phyloP scores from a whole-genome alignment of 1,140 invertebrate genomes.

The Pogonomyrmex californicus region DNA sequence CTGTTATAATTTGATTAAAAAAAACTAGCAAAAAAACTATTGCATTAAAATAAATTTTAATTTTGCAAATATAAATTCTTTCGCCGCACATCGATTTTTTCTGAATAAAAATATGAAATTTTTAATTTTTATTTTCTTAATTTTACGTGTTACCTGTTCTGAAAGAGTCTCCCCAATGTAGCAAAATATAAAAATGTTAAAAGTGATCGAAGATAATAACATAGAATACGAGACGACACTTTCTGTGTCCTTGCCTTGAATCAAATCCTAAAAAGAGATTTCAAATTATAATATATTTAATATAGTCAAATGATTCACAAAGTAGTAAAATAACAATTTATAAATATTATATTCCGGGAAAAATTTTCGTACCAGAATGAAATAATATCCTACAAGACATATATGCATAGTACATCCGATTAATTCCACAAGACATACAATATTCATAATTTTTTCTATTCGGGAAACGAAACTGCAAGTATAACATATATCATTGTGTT shows the following conservation, averaged over 20 bases:
- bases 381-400: slow-evolving; percentile 79
- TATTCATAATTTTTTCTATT: slow-evolving; percentile 63
- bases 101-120: neutral
- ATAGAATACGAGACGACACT: slow-evolving; percentile 65
- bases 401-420: slow-evolving; percentile 72
- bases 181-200: slow-evolving; percentile 80
- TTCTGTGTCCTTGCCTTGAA: slow-evolving; percentile 34
- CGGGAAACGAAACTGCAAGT: slow-evolving; percentile 69
- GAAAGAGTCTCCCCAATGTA: slow-evolving; percentile 76
- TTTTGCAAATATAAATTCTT: neutral
- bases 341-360: neutral
- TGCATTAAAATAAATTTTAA: slow-evolving; percentile 16
- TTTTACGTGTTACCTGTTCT: slow-evolving; percentile 69
- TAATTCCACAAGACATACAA: slow-evolving; percentile 74
- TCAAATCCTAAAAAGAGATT: slow-evolving; percentile 66
- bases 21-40: neutral
- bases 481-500: neutral
- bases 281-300: neutral
- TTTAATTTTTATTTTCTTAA: neutral
- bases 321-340: slow-evolving; percentile 3
- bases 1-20: slow-evolving; percentile 48
- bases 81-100: neutral
- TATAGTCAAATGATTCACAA: neutral
- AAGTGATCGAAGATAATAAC: slow-evolving; percentile 71
- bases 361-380: slow-evolving; percentile 72